These are phyloP conservation scores for Cheilinus undulatus DNA, from an alignment of 2,113 vertebrate species.

Conservation along the genomic window DNA sequence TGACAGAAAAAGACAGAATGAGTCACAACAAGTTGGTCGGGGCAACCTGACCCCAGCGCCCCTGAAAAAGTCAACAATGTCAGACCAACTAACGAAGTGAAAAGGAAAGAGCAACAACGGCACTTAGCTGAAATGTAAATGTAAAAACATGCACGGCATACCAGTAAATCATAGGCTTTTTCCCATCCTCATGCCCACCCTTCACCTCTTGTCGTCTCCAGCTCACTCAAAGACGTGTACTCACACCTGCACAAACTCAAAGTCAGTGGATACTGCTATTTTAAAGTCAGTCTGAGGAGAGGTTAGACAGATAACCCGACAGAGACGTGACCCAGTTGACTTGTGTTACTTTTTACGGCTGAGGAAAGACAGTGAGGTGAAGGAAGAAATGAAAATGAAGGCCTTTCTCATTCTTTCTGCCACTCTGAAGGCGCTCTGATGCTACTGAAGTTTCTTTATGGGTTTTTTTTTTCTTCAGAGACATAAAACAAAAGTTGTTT, in stretches of 20 bases:
- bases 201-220: background rate
- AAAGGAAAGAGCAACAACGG: background rate
- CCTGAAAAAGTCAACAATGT: background rate
- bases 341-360: slow-evolving; percentile 33
- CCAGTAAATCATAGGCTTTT: background rate
- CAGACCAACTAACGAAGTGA: background rate
- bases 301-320: slow-evolving; percentile 21
- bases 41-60: background rate
- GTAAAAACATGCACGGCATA: background rate
- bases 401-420: slow-evolving; percentile 38
- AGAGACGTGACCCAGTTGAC: slow-evolving; percentile 46
- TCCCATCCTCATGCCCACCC: background rate
- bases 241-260: slow-evolving; percentile 15
- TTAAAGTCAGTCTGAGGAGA: slow-evolving; percentile 30
- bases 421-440: slow-evolving; percentile 65
- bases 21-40: background rate
- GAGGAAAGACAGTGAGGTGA: slow-evolving; percentile 20
- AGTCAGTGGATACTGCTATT: background rate
- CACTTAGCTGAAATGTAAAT: background rate
- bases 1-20: background rate
- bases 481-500: slow-evolving; percentile 68
- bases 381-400: slow-evolving; percentile 30
- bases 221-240: background rate
- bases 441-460: slow-evolving; percentile 51
- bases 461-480: slow-evolving; percentile 33